Percentiles rank a stretch among this genome's conserved stretches.
phyloP scores from a whole-genome alignment of 2,113 vertebrate species.

The Daboia siamensis region DNA sequence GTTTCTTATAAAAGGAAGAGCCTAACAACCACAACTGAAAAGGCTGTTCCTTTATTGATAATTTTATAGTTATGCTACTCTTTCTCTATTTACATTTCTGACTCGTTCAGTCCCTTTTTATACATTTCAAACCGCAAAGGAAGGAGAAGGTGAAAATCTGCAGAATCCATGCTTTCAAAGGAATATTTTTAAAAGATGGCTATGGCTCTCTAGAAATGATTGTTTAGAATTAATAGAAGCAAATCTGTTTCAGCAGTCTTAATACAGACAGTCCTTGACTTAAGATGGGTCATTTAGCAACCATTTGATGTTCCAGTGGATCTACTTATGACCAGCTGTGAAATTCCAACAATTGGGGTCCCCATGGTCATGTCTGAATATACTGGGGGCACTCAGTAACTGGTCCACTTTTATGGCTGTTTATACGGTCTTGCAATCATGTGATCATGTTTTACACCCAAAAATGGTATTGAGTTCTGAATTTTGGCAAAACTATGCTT shows the following conservation, averaged over 20 bases:
- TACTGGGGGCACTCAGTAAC: background rate
- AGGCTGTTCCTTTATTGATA: background rate
- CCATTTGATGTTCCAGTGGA: background rate
- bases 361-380: background rate
- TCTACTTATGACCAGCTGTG: background rate
- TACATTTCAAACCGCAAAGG: background rate
- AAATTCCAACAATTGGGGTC: background rate
- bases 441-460: background rate
- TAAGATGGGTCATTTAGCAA: background rate
- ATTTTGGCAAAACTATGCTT: background rate
- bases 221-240: background rate
- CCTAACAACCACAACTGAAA: background rate
- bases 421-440: background rate
- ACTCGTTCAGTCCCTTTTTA: background rate
- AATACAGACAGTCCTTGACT: background rate
- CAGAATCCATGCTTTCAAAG: background rate
- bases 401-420: background rate
- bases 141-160: background rate
- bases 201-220: no score
- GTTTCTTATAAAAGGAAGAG: background rate
- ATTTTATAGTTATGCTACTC: background rate
- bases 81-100: background rate
- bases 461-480: background rate
- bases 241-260: background rate
- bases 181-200: background rate